phyloP scores from a whole-genome alignment of 1,140 invertebrate species.

The Trichonephila clavata region DNA sequence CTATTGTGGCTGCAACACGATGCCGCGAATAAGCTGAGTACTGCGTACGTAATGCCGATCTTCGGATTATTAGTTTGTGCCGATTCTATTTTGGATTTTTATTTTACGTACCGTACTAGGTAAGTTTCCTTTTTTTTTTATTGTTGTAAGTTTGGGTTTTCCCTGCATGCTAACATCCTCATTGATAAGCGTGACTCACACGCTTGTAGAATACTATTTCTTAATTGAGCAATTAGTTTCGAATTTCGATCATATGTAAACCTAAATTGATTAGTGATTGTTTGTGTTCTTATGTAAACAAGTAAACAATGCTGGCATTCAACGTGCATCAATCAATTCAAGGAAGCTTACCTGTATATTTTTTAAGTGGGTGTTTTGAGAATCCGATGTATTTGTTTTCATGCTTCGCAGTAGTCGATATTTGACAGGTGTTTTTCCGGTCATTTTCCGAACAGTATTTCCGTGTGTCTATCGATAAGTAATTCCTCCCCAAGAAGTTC shows the following conservation, averaged over 20 bases:
- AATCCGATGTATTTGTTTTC: neutral
- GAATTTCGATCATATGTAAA: too few relatives aligned
- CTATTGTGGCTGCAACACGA: constrained; percentile 15
- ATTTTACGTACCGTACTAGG: neutral
- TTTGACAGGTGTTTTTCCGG: constrained; percentile 40
- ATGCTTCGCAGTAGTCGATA: neutral
- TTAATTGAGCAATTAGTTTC: too few relatives aligned
- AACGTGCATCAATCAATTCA: too few relatives aligned
- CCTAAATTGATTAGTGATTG: too few relatives aligned
- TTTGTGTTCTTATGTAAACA: too few relatives aligned
- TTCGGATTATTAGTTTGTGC: neutral
- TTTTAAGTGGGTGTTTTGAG: too few relatives aligned
- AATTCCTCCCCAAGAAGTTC: too few relatives aligned
- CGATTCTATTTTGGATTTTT: neutral
- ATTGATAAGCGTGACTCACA: too few relatives aligned
- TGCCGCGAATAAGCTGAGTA: constrained; percentile 12
- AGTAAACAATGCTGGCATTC: too few relatives aligned
- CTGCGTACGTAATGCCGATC: constrained; percentile 11
- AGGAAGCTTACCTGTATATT: too few relatives aligned
- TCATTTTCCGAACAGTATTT: neutral
- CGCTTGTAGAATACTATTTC: too few relatives aligned
- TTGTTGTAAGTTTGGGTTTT: neutral
- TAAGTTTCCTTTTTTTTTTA: neutral
- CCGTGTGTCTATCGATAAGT: neutral
- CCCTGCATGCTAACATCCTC: neutral